Evolutionary conservation across 2,797 vertebrate genomes (phyloP), one percentile per base, ranked within the genome.

Genomic region (Odontamblyopus lacepedii): DNA sequence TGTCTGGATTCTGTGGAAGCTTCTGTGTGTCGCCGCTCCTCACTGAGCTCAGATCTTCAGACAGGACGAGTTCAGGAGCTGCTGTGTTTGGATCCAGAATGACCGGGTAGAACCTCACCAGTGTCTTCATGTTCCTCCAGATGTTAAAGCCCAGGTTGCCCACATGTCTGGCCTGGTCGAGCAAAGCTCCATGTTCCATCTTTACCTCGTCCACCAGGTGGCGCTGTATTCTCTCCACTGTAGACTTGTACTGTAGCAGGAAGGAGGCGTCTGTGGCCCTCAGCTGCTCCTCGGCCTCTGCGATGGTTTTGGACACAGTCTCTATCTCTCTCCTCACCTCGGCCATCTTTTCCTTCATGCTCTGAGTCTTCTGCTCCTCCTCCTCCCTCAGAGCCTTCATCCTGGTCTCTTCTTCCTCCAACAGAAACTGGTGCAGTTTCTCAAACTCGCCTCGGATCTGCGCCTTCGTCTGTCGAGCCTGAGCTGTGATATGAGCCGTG

Each of bases 1-100:
- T 75, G 60, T 86, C 83, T 0, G 59, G 80, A 26, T 85, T 85
- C 1, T 81, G 72, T 0, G 86, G 60, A 12, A 30, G 5, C 16
- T 19, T 26, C 9, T 73, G 67, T 27, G 13, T 60, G 18, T 48
- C 15, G 8, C 71, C 72, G 0, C 12, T 7, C 5, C 30, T 76
- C 32, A 77, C 26, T 0, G 5, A 56, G 68, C 74, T 86, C 70
- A 88, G 77, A 65, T 82, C 71, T 2, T 76, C 74, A 9, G 35
- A 38, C 35, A 38, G 35, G 35, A 38, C 7, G 35, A 38, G 35
- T 38, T 38, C 35, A 9, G 35, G 35, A 0, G 35, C 35, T 9
- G 35, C 35, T 9, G 35, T 38, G 35, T 38, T 38, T 38, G 35
- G 35, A 38, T 38, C 35, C 35, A 38, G 35, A 38, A 38, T 38